phyloP scores from a whole-genome alignment of 1,140 invertebrate species.

The Brachionus angularis region DNA sequence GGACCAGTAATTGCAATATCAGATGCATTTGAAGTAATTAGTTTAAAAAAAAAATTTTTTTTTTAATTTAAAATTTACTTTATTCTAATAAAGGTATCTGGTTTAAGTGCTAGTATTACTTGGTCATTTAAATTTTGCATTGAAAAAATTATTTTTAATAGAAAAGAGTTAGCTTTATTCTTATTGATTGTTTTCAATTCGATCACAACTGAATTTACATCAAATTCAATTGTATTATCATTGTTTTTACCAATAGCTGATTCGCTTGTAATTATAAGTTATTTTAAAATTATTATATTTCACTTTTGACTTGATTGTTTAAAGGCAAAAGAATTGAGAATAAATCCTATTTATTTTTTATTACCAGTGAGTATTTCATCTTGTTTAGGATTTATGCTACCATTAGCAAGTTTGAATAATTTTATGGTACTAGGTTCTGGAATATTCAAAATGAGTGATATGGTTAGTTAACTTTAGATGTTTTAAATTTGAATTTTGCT shows the following conservation, averaged over 20 bases:
- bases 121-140: background rate
- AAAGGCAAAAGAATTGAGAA: constrained; percentile 8
- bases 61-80: background rate
- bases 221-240: background rate
- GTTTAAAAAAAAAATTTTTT: background rate
- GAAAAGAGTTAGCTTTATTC: constrained; percentile 18
- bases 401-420: constrained; percentile 19
- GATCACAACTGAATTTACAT: background rate
- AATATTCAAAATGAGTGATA: constrained; percentile 6
- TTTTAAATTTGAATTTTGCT: no score
- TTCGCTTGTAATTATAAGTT: background rate
- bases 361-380: constrained; percentile 22
- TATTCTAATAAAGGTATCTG: background rate
- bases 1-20: constrained; percentile 10
- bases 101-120: background rate
- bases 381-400: constrained; percentile 21
- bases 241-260: background rate
- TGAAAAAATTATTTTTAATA: constrained; percentile 1
- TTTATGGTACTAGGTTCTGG: constrained; percentile 2
- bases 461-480: no score
- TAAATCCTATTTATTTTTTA: background rate
- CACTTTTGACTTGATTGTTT: background rate
- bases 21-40: background rate
- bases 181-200: background rate
- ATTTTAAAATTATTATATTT: background rate